Conservation (phyloP, 2,797 vertebrate species). For the Vireo griseus region DNA sequence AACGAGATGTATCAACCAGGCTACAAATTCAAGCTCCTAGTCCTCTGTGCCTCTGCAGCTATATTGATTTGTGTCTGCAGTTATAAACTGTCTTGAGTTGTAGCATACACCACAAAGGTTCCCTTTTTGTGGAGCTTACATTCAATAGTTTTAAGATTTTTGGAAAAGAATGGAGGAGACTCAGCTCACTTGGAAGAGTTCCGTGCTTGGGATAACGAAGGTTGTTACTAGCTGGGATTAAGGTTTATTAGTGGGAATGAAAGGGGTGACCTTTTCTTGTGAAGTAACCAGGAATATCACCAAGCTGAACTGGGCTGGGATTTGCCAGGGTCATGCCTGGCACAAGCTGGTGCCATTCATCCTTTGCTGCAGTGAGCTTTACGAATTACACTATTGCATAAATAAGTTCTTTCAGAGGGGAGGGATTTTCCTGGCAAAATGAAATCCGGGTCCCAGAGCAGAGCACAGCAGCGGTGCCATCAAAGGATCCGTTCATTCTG, state of each 20-base stretch:
- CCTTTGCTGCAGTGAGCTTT: background rate
- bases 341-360: background rate
- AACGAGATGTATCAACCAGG: background rate
- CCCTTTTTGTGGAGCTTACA: background rate
- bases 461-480: background rate
- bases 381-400: background rate
- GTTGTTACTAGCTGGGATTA: background rate
- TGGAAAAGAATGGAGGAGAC: background rate
- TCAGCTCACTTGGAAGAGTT: background rate
- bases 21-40: background rate
- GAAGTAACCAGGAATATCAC: background rate
- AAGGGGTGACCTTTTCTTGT: background rate
- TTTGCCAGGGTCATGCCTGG: background rate
- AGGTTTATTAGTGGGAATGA: slow-evolving; percentile 6
- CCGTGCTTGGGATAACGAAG: background rate
- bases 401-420: background rate
- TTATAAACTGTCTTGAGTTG: background rate
- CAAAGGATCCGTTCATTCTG: background rate
- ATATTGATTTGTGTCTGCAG: background rate
- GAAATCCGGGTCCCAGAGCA: background rate
- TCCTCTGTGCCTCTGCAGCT: background rate
- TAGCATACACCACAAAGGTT: background rate
- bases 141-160: background rate
- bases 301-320: background rate
- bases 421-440: slow-evolving; percentile 5